A percentile compares a stretch with the other conserved stretches of the same genome.
Evolutionary conservation across 2,888 invertebrate genomes (phyloP).

Genomic region (Drosophila anomelani): DNA sequence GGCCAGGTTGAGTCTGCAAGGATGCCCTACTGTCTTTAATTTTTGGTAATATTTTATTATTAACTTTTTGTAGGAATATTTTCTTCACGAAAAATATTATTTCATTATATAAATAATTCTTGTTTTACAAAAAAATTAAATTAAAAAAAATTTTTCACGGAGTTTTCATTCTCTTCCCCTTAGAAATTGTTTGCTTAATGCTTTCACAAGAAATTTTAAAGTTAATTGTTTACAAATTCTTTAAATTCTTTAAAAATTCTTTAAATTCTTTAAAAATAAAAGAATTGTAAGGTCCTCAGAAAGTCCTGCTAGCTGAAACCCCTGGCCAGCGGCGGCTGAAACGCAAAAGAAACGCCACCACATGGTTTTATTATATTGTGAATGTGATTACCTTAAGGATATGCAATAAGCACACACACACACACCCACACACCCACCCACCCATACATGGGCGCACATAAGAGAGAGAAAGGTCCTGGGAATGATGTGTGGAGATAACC

Average conservation of each 20-base stretch:
- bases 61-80: not conserved
- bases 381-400: slow-evolving; percentile 82
- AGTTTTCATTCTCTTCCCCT: no score
- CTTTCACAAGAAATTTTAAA: no score
- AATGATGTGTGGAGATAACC: slow-evolving; percentile 45
- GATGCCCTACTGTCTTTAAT: not conserved
- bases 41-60: not conserved
- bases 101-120: no score
- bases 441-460: slow-evolving; percentile 5
- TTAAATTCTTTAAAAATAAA: not conserved
- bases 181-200: no score
- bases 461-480: slow-evolving; percentile 19
- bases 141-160: no score
- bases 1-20: slow-evolving; percentile 9
- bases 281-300: not conserved
- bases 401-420: slow-evolving; percentile 75
- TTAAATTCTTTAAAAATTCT: no score
- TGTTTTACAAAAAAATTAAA: no score
- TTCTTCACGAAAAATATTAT: no score
- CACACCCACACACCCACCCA: slow-evolving; percentile 21
- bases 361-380: slow-evolving; percentile 83
- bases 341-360: slow-evolving; percentile 76
- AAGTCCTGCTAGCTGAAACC: slow-evolving; percentile 5
- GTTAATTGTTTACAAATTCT: no score
- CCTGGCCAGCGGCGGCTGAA: slow-evolving; percentile 66